Evolutionary conservation across 2,888 invertebrate genomes (phyloP), one percentile per base, ranked within the genome.

Genomic region (Cataglyphis altisquamis): DNA sequence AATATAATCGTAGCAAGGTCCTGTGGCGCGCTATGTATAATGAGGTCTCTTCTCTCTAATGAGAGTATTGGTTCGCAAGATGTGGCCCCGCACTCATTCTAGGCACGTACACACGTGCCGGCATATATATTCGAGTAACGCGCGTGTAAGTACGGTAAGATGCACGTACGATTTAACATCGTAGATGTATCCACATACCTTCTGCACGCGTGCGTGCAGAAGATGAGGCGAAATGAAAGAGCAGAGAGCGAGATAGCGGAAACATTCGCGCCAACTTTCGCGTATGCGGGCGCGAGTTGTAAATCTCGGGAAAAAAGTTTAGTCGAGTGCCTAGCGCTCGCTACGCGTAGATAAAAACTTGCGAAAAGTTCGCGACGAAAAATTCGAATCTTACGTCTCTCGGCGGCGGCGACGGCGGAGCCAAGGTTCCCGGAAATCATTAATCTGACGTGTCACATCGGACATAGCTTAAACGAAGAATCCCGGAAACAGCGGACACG

Each of bases 1-100:
- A 93, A 94, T 93, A 91, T 93, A 94, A 94, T 93, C 91, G 91
- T 88, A 84, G 89, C 88, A 67, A 87, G 87, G 86, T 85, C 87
- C 87, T 84, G 87, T 83, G 89, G 88, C 84, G 87, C 84, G 83
- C 86, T 63, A 80, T 86, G 90, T 89, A 90, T 92, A 93, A 93
- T 88, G 91, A 93, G 92, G 88, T 91, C 88, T 85, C 84, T 86
- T 78, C 88, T 86, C 82, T 74, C 87, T 93, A 93, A 93, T 93
- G 91, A 93, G 92, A 91, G 90, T 89, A 87, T 89, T 83, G 85
- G 85, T 48, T 55, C 84, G 67, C 75, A 67, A 70, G 77, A 83
- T 80, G 55, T 80, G 80, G 52, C 41, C 45, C 8, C 8, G n/a
- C 8, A 70, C 64, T n/a, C 73, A 80, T 72, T 57, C 57, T 66